A percentile compares a stretch with the other conserved stretches of the same genome.
phyloP scores from a whole-genome alignment of 1,140 invertebrate genomes.

The Euglossa dilemma region DNA sequence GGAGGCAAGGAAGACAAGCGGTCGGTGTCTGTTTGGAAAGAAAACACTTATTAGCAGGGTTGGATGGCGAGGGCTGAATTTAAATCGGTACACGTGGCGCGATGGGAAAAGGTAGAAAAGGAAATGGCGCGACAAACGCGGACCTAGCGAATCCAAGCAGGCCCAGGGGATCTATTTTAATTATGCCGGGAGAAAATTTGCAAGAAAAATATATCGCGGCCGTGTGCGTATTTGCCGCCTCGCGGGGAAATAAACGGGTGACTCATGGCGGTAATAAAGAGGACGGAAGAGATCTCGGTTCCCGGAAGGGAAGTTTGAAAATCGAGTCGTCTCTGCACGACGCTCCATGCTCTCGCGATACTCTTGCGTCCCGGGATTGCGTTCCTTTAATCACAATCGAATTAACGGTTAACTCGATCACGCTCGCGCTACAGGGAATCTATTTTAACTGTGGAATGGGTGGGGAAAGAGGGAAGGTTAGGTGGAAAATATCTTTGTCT shows the following conservation, averaged over 20 bases:
- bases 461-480: background rate
- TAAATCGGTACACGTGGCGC: slow-evolving; percentile 51
- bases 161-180: slow-evolving; percentile 43
- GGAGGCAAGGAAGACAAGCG: slow-evolving; percentile 22
- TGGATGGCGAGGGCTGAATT: slow-evolving; percentile 50
- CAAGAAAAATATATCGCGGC: slow-evolving; percentile 41
- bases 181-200: slow-evolving; percentile 41
- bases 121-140: slow-evolving; percentile 25
- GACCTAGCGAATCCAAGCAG: slow-evolving; percentile 26
- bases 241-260: slow-evolving; percentile 32
- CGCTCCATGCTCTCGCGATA: background rate
- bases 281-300: background rate
- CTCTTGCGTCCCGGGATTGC: background rate
- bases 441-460: slow-evolving; percentile 1
- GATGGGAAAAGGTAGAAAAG: slow-evolving; percentile 17
- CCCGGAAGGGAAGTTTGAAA: slow-evolving; percentile 2
- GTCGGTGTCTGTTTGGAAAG: slow-evolving; percentile 48
- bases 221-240: slow-evolving; percentile 22
- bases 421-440: background rate
- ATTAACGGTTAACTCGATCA: slow-evolving; percentile 4
- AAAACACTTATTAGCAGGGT: slow-evolving; percentile 52
- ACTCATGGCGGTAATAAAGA: slow-evolving; percentile 36
- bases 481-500: slow-evolving; percentile 2
- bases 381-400: slow-evolving; percentile 32
- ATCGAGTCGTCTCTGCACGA: background rate